phyloP scores from a whole-genome alignment of 1,140 invertebrate genomes.

The Diprion similis region DNA sequence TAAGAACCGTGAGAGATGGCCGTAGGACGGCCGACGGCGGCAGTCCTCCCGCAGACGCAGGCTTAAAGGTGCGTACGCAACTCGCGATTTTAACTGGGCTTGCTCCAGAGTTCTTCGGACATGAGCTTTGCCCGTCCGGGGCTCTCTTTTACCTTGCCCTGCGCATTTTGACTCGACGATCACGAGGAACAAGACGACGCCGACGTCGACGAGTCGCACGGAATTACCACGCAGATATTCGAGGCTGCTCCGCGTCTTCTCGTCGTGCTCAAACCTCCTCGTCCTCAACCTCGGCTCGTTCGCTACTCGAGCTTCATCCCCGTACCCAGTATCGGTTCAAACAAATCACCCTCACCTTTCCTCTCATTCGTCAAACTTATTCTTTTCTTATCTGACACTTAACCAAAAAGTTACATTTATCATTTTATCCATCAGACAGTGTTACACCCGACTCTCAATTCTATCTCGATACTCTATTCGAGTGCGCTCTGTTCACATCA shows the following conservation, averaged over 20 bases:
- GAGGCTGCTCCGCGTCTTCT: neutral
- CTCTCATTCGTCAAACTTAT: no score
- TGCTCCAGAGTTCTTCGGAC: conserved; percentile 66
- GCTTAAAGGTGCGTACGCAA: conserved; percentile 84
- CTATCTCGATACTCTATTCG: no score
- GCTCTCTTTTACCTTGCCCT: conserved; percentile 50
- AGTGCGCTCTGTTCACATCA: no score
- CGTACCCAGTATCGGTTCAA: no score
- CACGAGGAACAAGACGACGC: neutral
- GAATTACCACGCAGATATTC: neutral
- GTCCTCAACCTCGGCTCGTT: no score
- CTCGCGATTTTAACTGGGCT: conserved; percentile 82
- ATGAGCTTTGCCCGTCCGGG: conserved; percentile 48
- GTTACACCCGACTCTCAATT: no score
- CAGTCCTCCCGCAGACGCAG: conserved; percentile 42
- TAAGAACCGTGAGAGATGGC: conserved; percentile 11
- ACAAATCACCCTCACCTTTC: no score
- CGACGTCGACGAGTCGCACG: neutral
- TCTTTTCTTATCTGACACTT: no score
- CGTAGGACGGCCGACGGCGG: conserved; percentile 10
- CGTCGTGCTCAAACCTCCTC: neutral
- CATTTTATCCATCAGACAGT: no score
- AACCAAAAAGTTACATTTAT: no score
- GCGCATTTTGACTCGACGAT: conserved; percentile 42
- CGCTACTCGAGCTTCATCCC: no score